Percentiles rank a stretch among this genome's conserved stretches.
These are phyloP conservation scores for Chascanopsetta lugubris DNA, from an alignment of 2,113 vertebrate genomes.

Conservation along the genomic window DNA sequence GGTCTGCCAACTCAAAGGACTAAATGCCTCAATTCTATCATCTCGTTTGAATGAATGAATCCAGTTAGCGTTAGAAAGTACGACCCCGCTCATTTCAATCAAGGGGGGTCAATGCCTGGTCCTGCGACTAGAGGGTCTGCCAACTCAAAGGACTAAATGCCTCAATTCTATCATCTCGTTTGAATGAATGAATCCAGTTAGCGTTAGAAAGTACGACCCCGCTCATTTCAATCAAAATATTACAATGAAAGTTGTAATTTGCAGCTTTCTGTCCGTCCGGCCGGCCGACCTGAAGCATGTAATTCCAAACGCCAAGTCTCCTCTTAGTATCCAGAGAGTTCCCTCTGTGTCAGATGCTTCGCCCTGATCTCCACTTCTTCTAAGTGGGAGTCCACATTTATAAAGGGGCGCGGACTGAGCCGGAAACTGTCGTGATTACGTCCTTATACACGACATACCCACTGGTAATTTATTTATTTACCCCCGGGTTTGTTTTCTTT, in stretches of 20 bases:
- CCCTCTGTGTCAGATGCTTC: constrained; percentile 2
- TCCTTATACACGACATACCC: constrained; percentile 61
- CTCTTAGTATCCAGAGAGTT: constrained; percentile 6
- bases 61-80: not conserved
- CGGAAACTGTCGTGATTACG: constrained; percentile 74
- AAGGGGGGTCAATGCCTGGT: not conserved
- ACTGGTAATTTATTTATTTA: constrained; percentile 55
- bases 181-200: not conserved
- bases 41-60: not conserved
- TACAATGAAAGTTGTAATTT: too few species aligned
- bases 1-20: constrained; percentile 7
- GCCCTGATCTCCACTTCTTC: constrained; percentile 19
- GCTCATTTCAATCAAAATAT: too few species aligned
- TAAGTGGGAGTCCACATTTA: constrained; percentile 61
- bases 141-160: not conserved
- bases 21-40: not conserved
- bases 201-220: not conserved
- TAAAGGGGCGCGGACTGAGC: constrained; percentile 71
- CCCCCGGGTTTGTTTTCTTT: constrained; percentile 45
- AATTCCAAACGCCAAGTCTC: not conserved
- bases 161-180: too few species aligned
- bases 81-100: too few species aligned
- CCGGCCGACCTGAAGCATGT: not conserved
- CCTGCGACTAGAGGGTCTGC: constrained; percentile 33
- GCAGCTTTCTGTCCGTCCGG: too few species aligned